Conservation (phyloP, 2,888 invertebrate species). For the Stratiomys singularior region DNA sequence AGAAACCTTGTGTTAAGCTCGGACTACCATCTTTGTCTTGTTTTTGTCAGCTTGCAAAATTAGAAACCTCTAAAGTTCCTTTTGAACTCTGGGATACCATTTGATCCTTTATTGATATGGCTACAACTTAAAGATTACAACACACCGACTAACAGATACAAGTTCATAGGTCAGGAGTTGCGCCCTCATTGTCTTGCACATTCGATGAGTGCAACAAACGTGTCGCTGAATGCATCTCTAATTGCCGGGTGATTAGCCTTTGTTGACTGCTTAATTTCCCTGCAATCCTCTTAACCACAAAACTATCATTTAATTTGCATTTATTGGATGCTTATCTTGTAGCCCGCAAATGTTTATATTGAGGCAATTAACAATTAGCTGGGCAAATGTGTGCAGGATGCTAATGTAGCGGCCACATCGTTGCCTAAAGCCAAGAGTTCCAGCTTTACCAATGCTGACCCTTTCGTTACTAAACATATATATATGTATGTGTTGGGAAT, state of each 20-base stretch:
- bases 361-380: slow-evolving; percentile 27
- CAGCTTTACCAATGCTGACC: no score
- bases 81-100: no score
- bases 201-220: neutral
- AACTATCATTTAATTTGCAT: slow-evolving; percentile 43
- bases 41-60: no score
- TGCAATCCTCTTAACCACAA: slow-evolving; percentile 40
- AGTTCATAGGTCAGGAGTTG: no score
- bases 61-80: no score
- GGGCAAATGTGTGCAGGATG: neutral
- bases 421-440: neutral
- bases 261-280: neutral
- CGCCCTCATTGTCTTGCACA: neutral
- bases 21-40: no score
- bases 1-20: no score
- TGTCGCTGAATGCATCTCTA: neutral
- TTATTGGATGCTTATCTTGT: slow-evolving; percentile 43
- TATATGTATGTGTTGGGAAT: no score
- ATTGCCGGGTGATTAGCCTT: neutral
- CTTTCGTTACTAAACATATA: no score
- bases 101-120: no score
- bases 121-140: no score
- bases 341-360: slow-evolving; percentile 28
- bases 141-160: no score
- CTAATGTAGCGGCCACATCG: neutral